phyloP scores from a whole-genome alignment of 2,888 invertebrate genomes.

The Pollenia labialis region DNA sequence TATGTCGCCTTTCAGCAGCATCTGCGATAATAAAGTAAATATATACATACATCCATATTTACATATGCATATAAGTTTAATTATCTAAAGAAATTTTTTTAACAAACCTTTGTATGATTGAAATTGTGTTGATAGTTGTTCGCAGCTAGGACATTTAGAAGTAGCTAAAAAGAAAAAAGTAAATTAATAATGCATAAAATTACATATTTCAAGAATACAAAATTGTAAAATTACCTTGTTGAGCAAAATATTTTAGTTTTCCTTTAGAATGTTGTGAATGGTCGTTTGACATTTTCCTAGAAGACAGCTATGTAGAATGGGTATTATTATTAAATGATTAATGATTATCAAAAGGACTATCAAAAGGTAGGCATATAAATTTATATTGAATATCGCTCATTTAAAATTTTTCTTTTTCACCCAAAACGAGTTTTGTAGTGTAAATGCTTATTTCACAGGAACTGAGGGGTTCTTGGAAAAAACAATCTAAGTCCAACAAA shows the following conservation, averaged over 20 bases:
- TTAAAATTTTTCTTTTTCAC: too few relatives aligned
- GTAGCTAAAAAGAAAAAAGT: conserved; percentile 46
- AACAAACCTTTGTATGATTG: conserved; percentile 46
- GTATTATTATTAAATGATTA: conserved; percentile 44
- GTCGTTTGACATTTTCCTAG: conserved; percentile 39
- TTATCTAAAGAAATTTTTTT: background rate
- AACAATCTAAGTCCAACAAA: too few relatives aligned
- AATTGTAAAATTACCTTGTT: conserved; percentile 49
- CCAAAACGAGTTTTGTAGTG: too few relatives aligned
- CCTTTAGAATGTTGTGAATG: conserved; percentile 37
- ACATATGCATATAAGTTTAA: too few relatives aligned
- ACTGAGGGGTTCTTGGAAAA: too few relatives aligned
- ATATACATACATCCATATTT: too few relatives aligned
- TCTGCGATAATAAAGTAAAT: too few relatives aligned
- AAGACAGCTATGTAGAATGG: conserved; percentile 60
- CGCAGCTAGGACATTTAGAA: conserved; percentile 24
- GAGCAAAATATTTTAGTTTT: conserved; percentile 52
- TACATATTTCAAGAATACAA: background rate
- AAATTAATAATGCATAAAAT: background rate
- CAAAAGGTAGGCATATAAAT: too few relatives aligned
- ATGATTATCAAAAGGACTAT: too few relatives aligned
- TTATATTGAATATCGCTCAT: too few relatives aligned
- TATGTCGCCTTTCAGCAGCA: too few relatives aligned
- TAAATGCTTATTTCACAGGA: too few relatives aligned
- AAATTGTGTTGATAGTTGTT: conserved; percentile 40